phyloP scores from a whole-genome alignment of 2,888 invertebrate species.

The Aleiodes alternator region DNA sequence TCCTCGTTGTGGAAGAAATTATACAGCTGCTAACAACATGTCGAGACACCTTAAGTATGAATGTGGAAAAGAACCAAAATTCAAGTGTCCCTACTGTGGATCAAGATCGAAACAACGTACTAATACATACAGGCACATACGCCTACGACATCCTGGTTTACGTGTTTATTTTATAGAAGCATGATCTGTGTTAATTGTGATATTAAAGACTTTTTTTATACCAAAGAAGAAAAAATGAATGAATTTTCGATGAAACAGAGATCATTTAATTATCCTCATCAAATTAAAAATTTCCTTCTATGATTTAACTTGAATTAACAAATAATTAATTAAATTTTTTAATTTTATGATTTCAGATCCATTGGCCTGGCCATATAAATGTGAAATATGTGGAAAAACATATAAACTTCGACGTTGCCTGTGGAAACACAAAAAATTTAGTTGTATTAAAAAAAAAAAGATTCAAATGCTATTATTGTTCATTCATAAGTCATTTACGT shows the following conservation, averaged over 20 bases:
- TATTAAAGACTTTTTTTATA: too few relatives aligned
- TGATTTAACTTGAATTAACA: neutral
- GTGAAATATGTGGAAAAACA: constrained; percentile 18
- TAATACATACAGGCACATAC: constrained; percentile 58
- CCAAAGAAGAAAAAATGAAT: constrained; percentile 41
- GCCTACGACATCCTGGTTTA: constrained; percentile 41
- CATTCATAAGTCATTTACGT: neutral
- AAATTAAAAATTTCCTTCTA: neutral
- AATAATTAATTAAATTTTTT: constrained; percentile 15
- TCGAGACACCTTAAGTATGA: constrained; percentile 60
- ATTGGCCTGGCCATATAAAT: neutral
- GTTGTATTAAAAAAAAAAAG: constrained; percentile 8
- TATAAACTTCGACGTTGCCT: constrained; percentile 17
- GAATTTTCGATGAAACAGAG: too few relatives aligned
- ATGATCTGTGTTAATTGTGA: neutral
- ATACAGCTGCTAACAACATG: constrained; percentile 54
- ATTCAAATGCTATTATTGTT: constrained; percentile 18
- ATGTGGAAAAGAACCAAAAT: constrained; percentile 65
- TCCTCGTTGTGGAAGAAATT: constrained; percentile 54
- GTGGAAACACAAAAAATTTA: constrained; percentile 23
- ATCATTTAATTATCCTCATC: constrained; percentile 31
- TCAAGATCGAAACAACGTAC: constrained; percentile 57
- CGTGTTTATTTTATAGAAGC: constrained; percentile 34
- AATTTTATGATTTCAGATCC: constrained; percentile 8
- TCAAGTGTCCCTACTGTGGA: constrained; percentile 62